Evolutionary conservation across 2,797 vertebrate genomes (phyloP).

Genomic region (Pangasius larnaudii): DNA sequence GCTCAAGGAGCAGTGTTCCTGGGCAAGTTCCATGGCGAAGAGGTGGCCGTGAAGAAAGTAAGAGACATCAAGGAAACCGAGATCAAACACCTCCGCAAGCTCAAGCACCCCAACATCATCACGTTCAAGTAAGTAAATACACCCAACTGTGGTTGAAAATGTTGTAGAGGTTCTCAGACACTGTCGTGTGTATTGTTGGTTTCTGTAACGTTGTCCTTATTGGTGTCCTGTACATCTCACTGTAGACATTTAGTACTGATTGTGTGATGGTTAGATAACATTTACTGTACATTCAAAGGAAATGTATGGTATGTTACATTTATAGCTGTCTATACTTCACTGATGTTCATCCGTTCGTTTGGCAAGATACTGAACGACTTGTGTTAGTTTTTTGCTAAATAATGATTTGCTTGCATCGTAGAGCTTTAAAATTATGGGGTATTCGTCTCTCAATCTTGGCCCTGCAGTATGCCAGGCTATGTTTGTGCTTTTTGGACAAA

Average conservation of each 20-base stretch:
- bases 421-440: background rate
- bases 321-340: background rate
- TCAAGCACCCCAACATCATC: slow-evolving; percentile 96
- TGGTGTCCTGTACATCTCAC: background rate
- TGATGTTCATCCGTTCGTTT: background rate
- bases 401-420: background rate
- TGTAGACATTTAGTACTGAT: background rate
- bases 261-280: background rate
- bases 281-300: background rate
- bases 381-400: background rate
- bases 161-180: background rate
- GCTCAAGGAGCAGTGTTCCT: slow-evolving; percentile 95
- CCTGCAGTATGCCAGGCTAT: background rate
- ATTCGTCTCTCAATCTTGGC: background rate
- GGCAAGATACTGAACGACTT: background rate
- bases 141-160: background rate
- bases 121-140: slow-evolving; percentile 87
- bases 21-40: slow-evolving; percentile 91
- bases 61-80: slow-evolving; percentile 95
- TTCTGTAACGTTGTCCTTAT: background rate
- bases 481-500: background rate
- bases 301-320: background rate
- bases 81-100: slow-evolving; percentile 93
- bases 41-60: slow-evolving; percentile 96
- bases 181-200: background rate